Conservation (phyloP, 2,888 invertebrate species). For the Chrysolina oricalcia region DNA sequence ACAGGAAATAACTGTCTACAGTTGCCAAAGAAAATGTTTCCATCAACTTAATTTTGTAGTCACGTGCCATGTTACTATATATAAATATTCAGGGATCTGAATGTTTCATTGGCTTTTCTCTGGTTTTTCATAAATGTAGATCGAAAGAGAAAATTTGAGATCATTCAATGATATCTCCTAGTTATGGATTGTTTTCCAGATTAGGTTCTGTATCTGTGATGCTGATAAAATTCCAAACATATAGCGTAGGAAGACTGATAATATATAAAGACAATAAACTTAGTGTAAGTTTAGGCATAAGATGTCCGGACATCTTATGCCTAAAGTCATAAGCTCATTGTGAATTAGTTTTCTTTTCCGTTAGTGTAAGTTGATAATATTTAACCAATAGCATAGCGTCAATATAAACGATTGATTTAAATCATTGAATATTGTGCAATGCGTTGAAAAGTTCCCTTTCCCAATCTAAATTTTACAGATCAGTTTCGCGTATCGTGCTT, state of each 20-base stretch:
- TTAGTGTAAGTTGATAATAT: constrained; percentile 4
- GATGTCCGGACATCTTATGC: no score
- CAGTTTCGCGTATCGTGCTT: no score
- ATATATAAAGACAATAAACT: constrained; percentile 10
- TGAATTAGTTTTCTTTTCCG: no score
- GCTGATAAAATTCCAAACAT: constrained; percentile 8
- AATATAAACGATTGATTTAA: background rate
- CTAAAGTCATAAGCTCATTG: no score
- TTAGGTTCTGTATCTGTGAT: constrained; percentile 5
- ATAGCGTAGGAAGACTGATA: constrained; percentile 22
- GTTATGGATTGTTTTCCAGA: background rate
- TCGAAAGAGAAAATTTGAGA: background rate
- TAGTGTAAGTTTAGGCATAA: constrained; percentile 3
- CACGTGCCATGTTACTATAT: background rate
- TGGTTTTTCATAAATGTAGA: constrained; percentile 6
- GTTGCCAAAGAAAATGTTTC: constrained; percentile 35
- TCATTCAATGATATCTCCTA: background rate
- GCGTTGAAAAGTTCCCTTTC: background rate
- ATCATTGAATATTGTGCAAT: background rate
- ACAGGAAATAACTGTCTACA: constrained; percentile 34
- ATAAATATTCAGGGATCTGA: background rate
- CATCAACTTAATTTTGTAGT: constrained; percentile 34
- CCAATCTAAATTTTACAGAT: background rate
- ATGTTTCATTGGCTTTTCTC: background rate
- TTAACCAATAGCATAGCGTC: background rate